phyloP scores from a whole-genome alignment of 2,888 invertebrate genomes.

The Drosophila lutescens region DNA sequence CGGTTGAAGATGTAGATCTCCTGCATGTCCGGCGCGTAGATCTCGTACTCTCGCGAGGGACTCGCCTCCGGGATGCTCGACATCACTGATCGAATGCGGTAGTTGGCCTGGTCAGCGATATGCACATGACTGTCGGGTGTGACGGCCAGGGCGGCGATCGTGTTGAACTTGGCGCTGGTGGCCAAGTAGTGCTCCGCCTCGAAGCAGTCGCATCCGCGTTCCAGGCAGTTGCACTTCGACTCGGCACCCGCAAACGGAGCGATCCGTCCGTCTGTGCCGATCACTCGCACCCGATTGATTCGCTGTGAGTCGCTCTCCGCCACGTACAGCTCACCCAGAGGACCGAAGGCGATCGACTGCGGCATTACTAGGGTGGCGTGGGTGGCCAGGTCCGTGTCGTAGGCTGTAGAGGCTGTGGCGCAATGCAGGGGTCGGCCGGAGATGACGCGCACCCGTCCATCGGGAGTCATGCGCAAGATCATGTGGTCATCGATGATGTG shows the following conservation, averaged over 20 bases:
- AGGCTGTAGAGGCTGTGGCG: slow-evolving; percentile 91
- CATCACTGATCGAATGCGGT: slow-evolving; percentile 94
- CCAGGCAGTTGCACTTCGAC: slow-evolving; percentile 96
- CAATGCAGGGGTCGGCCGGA: slow-evolving; percentile 97
- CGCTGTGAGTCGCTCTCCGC: slow-evolving; percentile 98
- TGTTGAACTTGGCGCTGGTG: slow-evolving; percentile 96
- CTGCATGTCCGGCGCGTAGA: slow-evolving; percentile 97
- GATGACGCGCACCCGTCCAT: slow-evolving; percentile 95
- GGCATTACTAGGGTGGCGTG: slow-evolving; percentile 96
- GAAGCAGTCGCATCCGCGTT: slow-evolving; percentile 95
- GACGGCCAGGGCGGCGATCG: slow-evolving; percentile 95
- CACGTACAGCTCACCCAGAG: slow-evolving; percentile 95
- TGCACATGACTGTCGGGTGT: slow-evolving; percentile 97
- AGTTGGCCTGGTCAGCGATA: slow-evolving; percentile 97
- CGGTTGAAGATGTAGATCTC: slow-evolving; percentile 97
- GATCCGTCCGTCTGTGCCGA: slow-evolving; percentile 97
- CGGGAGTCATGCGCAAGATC: slow-evolving; percentile 95
- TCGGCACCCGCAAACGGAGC: slow-evolving; percentile 97
- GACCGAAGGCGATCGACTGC: slow-evolving; percentile 96
- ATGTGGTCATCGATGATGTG: slow-evolving; percentile 98
- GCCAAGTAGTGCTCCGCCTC: slow-evolving; percentile 96
- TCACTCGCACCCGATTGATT: slow-evolving; percentile 94
- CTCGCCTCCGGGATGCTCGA: slow-evolving; percentile 95
- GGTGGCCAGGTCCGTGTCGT: slow-evolving; percentile 94
- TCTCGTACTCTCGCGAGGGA: slow-evolving; percentile 94